Percentiles rank a stretch among this genome's conserved stretches.
Conservation (phyloP, 2,888 invertebrate species). For the Pseudoips prasinana region DNA sequence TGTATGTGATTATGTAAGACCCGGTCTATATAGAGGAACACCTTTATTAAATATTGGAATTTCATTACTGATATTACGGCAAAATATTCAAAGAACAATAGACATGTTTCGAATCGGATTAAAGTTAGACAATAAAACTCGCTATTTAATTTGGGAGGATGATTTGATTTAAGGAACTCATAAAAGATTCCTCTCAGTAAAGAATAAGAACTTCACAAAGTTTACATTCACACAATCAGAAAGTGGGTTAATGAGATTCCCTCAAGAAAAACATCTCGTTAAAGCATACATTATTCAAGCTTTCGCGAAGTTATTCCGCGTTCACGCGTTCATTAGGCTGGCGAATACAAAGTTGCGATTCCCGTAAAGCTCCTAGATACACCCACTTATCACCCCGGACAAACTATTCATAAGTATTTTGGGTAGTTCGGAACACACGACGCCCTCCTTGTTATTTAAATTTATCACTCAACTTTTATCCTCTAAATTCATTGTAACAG, state of each 20-base stretch:
- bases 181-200: slow-evolving; percentile 65
- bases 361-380: slow-evolving; percentile 57
- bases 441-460: slow-evolving; percentile 74
- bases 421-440: slow-evolving; percentile 50
- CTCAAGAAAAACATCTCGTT: slow-evolving; percentile 82
- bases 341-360: slow-evolving; percentile 71
- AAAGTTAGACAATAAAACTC: slow-evolving; percentile 25
- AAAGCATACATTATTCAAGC: slow-evolving; percentile 81
- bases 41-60: slow-evolving; percentile 32
- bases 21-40: slow-evolving; percentile 40
- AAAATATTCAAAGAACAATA: slow-evolving; percentile 13
- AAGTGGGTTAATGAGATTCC: slow-evolving; percentile 81
- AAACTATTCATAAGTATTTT: slow-evolving; percentile 78
- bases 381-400: slow-evolving; percentile 70
- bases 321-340: slow-evolving; percentile 80
- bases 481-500: slow-evolving; percentile 80
- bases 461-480: slow-evolving; percentile 82
- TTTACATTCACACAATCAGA: slow-evolving; percentile 78
- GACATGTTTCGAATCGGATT: slow-evolving; percentile 17
- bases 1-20: slow-evolving; percentile 68
- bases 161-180: slow-evolving; percentile 66
- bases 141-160: slow-evolving; percentile 45
- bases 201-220: slow-evolving; percentile 72
- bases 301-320: slow-evolving; percentile 76
- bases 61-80: slow-evolving; percentile 3